Base-by-base conservation (phyloP, 2,888 invertebrate species). In the Drosophila melanosoma region DNA sequence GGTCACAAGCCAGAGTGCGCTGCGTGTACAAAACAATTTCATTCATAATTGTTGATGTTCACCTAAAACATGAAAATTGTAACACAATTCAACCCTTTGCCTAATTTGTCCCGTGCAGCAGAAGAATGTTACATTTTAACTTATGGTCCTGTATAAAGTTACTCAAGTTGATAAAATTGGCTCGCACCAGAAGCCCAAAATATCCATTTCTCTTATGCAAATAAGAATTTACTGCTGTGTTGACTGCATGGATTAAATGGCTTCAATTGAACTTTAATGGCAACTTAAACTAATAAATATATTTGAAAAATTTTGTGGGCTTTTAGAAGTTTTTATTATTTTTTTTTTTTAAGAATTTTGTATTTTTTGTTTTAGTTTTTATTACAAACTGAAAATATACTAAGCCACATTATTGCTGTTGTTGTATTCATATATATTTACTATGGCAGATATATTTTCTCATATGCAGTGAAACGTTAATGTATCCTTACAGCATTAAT, bases 11-110 rank as follows among this genome's bases (percentile, higher is more conserved):
- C 54, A 73, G 69, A 74, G 60, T 69, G 58, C 66, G 61, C 79
- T 82, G 85, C 87, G 87, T 83, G 87, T 74, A 65, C 74, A 32
- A 64, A 80, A 77, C 74, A 70, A 81, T 79, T 83, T 74, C 73
- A 85, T 81, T 77, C 82, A 80, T 83, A 80, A 68, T 65, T 62
- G 40, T 49, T 36, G n/a, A 48, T 45, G 29, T 40, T 56, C 20
- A 45, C 36, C 54, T 5, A 23, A 17, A 42, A 33, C 29, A 40
- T 58, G 52, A 63, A 33, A 63, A 42, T 38, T 32, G n/a, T 51
- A 38, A 45, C 38, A 35, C 42, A 62, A 63, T 59, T 26, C 23
- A 26, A n/a, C 10, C 58, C 58, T 12, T 17, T 10, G 20, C 54
- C 53, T 52, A 72, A 73, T 72, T 72, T 33, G 11, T 17, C 15